Evolutionary conservation across 2,113 vertebrate species (phyloP).

Genomic region (Otolemur garnettii): DNA sequence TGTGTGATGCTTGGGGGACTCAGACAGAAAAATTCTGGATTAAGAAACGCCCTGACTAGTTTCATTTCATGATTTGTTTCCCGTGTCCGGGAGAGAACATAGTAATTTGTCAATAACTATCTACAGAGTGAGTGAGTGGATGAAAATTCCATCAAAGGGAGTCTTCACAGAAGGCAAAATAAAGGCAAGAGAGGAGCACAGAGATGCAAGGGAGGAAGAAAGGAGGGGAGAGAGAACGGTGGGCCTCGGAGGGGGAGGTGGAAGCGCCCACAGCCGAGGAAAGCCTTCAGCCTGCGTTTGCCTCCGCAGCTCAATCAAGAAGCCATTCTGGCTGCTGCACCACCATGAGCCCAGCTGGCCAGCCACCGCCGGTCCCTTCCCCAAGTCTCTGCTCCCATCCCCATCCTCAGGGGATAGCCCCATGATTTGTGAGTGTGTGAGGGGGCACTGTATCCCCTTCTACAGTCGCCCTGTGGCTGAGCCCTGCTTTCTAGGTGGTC

Average conservation of each 20-base stretch:
- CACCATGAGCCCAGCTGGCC: rapidly evolving
- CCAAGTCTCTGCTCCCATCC: not conserved
- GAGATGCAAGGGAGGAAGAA: not conserved
- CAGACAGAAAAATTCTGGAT: not conserved
- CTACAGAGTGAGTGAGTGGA: not conserved
- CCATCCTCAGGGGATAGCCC: not conserved
- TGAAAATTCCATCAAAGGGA: not conserved
- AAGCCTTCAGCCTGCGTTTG: rapidly evolving
- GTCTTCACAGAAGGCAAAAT: not conserved
- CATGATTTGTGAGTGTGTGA: rapidly evolving
- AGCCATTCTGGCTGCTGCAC: rapidly evolving
- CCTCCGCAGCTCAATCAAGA: not conserved
- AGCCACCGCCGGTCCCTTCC: too few species aligned
- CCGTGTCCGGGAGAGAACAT: rapidly evolving
- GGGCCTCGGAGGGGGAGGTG: not conserved
- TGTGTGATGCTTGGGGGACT: not conserved
- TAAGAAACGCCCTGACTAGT: not conserved
- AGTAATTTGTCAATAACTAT: not conserved
- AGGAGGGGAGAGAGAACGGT: too few species aligned
- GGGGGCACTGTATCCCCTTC: rapidly evolving
- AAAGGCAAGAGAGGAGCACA: not conserved
- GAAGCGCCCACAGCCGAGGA: not conserved
- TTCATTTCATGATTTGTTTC: not conserved
- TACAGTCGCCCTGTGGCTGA: rapidly evolving
- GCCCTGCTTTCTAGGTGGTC: not conserved